Percentiles rank a stretch among this genome's conserved stretches.
Evolutionary conservation across 1,140 invertebrate genomes (phyloP).

Genomic region (Diorhabda elongata): DNA sequence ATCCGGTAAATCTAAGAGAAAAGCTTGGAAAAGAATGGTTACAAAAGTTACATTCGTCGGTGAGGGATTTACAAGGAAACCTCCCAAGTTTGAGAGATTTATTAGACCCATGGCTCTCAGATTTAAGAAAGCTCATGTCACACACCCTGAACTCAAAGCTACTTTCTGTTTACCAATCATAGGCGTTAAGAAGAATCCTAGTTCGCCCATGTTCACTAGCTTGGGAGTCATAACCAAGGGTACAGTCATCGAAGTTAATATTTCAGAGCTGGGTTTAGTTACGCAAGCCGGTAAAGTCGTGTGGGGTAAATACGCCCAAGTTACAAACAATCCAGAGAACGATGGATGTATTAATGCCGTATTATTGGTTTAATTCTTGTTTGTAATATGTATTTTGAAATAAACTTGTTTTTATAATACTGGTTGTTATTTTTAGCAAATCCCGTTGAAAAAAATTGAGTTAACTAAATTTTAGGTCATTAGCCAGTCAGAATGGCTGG

Average conservation of each 20-base stretch:
- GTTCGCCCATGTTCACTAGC: slow-evolving; percentile 93
- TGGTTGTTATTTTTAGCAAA: background rate
- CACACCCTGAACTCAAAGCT: slow-evolving; percentile 98
- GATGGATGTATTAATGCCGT: slow-evolving; percentile 99
- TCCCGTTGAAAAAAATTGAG: too few relatives aligned
- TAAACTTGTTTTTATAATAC: slow-evolving; percentile 8
- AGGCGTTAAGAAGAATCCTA: slow-evolving; percentile 99
- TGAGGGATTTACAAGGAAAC: slow-evolving; percentile 97
- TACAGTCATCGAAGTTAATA: slow-evolving; percentile 96
- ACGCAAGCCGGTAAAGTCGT: slow-evolving; percentile 99
- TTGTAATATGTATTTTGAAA: background rate
- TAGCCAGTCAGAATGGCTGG: too few relatives aligned
- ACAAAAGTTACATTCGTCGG: slow-evolving; percentile 98
- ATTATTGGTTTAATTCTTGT: slow-evolving; percentile 76
- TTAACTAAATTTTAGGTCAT: too few relatives aligned
- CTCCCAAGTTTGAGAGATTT: slow-evolving; percentile 99
- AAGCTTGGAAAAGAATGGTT: slow-evolving; percentile 99
- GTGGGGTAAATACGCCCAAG: slow-evolving; percentile 99
- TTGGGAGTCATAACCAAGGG: slow-evolving; percentile 99
- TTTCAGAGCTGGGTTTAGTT: slow-evolving; percentile 97
- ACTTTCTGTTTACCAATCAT: slow-evolving; percentile 99
- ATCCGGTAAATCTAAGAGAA: slow-evolving; percentile 91
- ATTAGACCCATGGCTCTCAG: slow-evolving; percentile 96
- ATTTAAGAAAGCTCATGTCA: slow-evolving; percentile 97
- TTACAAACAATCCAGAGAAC: slow-evolving; percentile 99